phyloP scores from a whole-genome alignment of 2,888 invertebrate species.

The Peribatodes rhomboidaria region DNA sequence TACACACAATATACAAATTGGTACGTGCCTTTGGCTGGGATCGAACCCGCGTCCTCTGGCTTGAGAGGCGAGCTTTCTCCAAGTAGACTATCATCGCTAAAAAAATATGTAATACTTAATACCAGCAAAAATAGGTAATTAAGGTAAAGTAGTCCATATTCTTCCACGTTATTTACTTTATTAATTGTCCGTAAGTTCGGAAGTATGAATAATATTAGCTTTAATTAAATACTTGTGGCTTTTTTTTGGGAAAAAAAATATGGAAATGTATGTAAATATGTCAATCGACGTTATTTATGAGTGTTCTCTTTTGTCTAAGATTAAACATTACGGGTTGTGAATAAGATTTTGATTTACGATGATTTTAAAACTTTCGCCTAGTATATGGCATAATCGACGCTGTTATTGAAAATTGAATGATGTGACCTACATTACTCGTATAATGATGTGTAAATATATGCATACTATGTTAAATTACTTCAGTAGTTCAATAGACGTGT shows the following conservation, averaged over 20 bases:
- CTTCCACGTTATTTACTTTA: conserved; percentile 29
- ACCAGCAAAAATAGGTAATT: neutral
- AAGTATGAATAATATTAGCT: conserved; percentile 33
- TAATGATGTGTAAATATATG: neutral
- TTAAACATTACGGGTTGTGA: conserved; percentile 21
- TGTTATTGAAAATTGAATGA: conserved; percentile 12
- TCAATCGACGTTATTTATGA: conserved; percentile 41
- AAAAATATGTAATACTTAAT: neutral
- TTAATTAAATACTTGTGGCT: conserved; percentile 22
- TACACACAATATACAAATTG: no score
- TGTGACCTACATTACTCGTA: no score
- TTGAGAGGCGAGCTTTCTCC: no score
- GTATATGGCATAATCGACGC: conserved; percentile 28
- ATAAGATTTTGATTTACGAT: conserved; percentile 19
- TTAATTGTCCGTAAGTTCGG: conserved; percentile 27
- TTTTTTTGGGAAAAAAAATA: conserved; percentile 41
- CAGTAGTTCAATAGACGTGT: no score
- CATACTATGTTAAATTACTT: no score
- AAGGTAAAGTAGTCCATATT: neutral
- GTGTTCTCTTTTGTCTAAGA: conserved; percentile 38
- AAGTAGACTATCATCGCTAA: no score
- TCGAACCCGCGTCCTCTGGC: no score
- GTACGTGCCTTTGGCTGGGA: no score
- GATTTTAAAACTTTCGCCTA: conserved; percentile 9
- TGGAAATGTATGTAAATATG: conserved; percentile 47